phyloP scores from a whole-genome alignment of 2,113 vertebrate species.

The Catharus bicknelli region DNA sequence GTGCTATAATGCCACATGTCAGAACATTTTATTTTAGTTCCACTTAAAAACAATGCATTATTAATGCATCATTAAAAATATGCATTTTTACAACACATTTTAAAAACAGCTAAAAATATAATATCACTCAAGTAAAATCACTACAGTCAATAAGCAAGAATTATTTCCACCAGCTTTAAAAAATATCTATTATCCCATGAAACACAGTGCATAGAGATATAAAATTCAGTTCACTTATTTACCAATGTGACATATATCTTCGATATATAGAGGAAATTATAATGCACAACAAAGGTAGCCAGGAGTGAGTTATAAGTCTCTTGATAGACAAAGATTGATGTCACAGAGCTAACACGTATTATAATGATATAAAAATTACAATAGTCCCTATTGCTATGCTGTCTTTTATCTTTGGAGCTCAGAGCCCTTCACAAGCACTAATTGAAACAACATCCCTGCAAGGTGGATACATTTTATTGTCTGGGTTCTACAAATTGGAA shows the following conservation, averaged over 20 bases:
- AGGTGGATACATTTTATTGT: background rate
- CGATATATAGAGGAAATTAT: background rate
- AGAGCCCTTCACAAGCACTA: background rate
- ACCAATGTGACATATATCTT: background rate
- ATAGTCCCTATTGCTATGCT: background rate
- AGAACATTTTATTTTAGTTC: background rate
- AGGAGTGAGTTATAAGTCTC: background rate
- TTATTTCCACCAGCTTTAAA: background rate
- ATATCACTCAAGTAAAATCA: background rate
- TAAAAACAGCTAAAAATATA: background rate
- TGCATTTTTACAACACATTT: background rate
- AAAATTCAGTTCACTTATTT: background rate
- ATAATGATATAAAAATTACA: background rate
- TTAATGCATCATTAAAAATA: background rate
- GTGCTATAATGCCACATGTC: background rate
- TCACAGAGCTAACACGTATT: background rate
- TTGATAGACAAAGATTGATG: background rate
- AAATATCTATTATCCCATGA: background rate
- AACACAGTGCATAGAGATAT: background rate
- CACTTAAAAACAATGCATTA: background rate
- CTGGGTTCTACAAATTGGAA: background rate
- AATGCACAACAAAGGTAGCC: background rate
- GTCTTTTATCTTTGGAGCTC: background rate
- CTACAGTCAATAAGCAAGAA: background rate
- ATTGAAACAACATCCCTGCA: slow-evolving; percentile 11